These are phyloP conservation scores for Heliocidaris erythrogramma DNA, from an alignment of 35 echinoderm and acorn worm species.

Conservation along the genomic window DNA sequence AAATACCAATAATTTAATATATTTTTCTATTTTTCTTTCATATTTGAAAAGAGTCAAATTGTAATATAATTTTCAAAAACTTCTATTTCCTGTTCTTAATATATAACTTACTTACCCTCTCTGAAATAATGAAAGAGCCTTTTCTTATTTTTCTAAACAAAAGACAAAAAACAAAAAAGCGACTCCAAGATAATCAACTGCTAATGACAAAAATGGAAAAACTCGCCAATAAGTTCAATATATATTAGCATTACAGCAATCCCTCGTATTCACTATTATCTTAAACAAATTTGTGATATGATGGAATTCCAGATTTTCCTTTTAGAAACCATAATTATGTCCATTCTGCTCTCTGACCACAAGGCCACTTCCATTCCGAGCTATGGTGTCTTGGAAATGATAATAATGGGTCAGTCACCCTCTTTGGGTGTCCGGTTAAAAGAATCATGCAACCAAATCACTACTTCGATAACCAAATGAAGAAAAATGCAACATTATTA, in stretches of 20 bases:
- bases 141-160: background rate
- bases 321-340: background rate
- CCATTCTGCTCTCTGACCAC: background rate
- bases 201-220: background rate
- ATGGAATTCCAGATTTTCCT: background rate
- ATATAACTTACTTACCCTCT: background rate
- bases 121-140: background rate
- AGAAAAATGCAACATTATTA: slow-evolving; percentile 7
- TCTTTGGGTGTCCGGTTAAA: background rate
- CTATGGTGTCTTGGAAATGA: background rate
- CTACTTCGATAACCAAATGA: background rate
- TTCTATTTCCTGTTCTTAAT: background rate
- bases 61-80: background rate
- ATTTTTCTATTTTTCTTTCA: too few species aligned
- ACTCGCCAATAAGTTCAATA: background rate
- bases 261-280: background rate
- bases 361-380: background rate
- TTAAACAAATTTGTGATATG: background rate
- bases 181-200: background rate
- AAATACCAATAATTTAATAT: too few species aligned
- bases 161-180: background rate
- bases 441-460: background rate
- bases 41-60: too few species aligned
- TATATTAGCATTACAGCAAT: background rate
- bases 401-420: background rate